These are phyloP conservation scores for Nyctibius grandis DNA, from an alignment of 2,797 vertebrate genomes.

Conservation along the genomic window DNA sequence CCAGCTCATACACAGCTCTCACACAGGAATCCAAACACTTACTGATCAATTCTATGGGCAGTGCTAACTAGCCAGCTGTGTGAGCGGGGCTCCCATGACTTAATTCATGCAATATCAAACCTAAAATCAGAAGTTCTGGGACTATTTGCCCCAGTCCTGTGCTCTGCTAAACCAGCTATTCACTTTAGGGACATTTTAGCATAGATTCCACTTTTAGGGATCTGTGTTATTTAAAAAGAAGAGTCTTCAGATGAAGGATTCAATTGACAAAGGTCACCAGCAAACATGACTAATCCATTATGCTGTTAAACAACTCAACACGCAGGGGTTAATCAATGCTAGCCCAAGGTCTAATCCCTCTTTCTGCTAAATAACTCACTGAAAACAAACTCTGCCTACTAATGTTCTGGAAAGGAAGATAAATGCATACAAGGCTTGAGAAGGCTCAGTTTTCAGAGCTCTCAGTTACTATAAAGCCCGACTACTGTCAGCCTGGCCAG, in stretches of 20 bases:
- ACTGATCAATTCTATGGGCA: background rate
- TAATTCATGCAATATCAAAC: rapidly evolving
- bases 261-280: slow-evolving; percentile 48
- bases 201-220: background rate
- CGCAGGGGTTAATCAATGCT: slow-evolving; percentile 62
- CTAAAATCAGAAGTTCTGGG: background rate
- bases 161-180: background rate
- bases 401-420: background rate
- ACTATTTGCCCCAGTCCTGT: background rate
- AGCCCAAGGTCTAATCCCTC: slow-evolving; percentile 24
- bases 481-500: background rate
- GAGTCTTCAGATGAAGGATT: slow-evolving; percentile 5
- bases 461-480: background rate
- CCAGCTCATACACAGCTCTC: background rate
- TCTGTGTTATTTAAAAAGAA: background rate
- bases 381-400: slow-evolving; percentile 29
- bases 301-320: slow-evolving; percentile 58
- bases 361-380: slow-evolving; percentile 37
- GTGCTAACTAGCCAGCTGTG: background rate
- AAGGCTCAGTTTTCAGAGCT: background rate
- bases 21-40: rapidly evolving
- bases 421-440: background rate
- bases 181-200: background rate
- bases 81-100: rapidly evolving
- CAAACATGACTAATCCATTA: slow-evolving; percentile 53